Conservation (phyloP, 2,888 invertebrate species). For the Cerastis leucographa region DNA sequence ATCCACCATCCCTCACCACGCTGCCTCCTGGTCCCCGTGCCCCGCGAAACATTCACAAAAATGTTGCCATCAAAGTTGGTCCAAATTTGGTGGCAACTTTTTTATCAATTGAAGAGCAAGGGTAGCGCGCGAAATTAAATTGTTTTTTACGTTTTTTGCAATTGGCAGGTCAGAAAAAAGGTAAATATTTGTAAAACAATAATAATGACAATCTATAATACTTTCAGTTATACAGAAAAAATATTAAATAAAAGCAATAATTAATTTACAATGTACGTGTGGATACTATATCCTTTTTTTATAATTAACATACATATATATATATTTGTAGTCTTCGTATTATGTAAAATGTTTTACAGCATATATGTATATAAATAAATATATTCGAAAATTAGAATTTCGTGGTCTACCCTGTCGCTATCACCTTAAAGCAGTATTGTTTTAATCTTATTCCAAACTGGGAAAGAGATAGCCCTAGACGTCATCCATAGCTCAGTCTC, state of each 20-base stretch:
- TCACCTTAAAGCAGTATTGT: no score
- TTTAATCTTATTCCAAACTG: no score
- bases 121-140: no score
- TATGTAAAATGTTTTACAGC: constrained; percentile 53
- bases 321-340: constrained; percentile 64
- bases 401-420: no score
- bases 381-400: neutral
- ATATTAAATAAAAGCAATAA: constrained; percentile 81
- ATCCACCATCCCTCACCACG: neutral
- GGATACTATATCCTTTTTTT: constrained; percentile 49
- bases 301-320: constrained; percentile 64
- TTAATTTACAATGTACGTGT: constrained; percentile 80
- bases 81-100: no score
- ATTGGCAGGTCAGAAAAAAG: no score
- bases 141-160: no score
- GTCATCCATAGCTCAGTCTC: no score
- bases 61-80: neutral
- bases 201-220: constrained; percentile 72
- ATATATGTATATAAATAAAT: constrained; percentile 61
- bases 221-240: constrained; percentile 70
- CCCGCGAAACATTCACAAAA: neutral
- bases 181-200: constrained; percentile 61
- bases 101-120: no score
- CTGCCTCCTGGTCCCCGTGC: no score
- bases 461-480: no score